Evolutionary conservation across 2,888 invertebrate genomes (phyloP), one percentile per base, ranked within the genome.

Genomic region (Thymelicus lineola): DNA sequence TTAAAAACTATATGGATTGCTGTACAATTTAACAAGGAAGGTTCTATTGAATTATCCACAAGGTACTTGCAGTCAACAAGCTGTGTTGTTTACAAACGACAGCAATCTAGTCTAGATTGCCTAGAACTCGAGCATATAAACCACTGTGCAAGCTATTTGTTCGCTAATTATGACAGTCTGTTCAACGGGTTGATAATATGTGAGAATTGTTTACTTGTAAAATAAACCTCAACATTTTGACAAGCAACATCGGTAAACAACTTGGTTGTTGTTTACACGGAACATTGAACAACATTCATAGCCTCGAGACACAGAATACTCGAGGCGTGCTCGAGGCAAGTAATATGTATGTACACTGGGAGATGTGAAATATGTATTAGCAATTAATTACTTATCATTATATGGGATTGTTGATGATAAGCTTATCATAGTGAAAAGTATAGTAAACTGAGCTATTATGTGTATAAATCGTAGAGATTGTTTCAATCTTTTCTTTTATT

Each of bases 121-220:
- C 42, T 62, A 28, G 20, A 46, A 48, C n/a, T 48, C 17, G 35
- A 35, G 48, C 46, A 62, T 62, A n/a, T 57, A 45, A 20, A 42
- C 17, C n/a, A 45, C 58, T 14, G 17, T 42, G 15, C 14, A 15
- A 15, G 10, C 0, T 62, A 62, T 35, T 28, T 62, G 35, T 48
- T 35, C 61, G 28, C 15, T 62, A 48, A 62, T 62, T 60, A 20
- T 35, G 48, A 50, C 48, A 50, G 17, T 50, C 48, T 50, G 48
- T 17, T 17, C 48, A 50, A 17, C 17, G 15, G 17, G 17, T n/a
- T 50, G 48, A 50, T 50, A 50, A 50, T 9, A 50, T 50, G 12
- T 17, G 15, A 50, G 48, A 50, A 50, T 17, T 50, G 9, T 50
- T 50, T 50, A 12, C 48, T 50, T 50, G 48, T 50, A 15, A 17